Evolutionary conservation across 2,113 vertebrate genomes (phyloP), one percentile per base, ranked within the genome.

Genomic region (Lucifuga dentata): DNA sequence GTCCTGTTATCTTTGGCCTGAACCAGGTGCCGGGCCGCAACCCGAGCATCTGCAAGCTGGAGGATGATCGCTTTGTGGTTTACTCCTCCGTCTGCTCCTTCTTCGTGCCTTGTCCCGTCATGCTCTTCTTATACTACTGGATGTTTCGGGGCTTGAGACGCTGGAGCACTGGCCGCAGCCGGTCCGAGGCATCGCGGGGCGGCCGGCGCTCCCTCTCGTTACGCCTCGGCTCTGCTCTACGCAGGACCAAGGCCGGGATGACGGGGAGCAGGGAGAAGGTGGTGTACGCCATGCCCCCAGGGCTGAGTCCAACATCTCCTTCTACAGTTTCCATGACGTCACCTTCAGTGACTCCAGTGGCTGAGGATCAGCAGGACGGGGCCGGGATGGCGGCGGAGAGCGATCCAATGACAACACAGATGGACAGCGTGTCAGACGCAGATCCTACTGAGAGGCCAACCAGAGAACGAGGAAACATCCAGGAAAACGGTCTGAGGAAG

Each of bases 11-110:
- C 68, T 92, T 93, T 1, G 91, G 92, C 43, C 81, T 93, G 41
- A 93, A 93, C 80, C 87, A 78, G 38, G 92, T 92, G 11, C 86
- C 88, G 0, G 76, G 63, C 43, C 89, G 92, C 0, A 63, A 93
- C 20, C 80, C 84, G 0, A 78, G 58, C 0, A 75, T 91, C 12
- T 93, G 92, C 62, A 90, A 90, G 59, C 86, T 93, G 74, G 92
- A 93, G 76, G 76, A 92, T 1, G 86, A 91, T n/a, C 86, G 50
- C 7, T 93, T 93, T 6, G 90, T 93, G 59, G 89, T 93, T 35
- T 93, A 93, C 79, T 93, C 92, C 0, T 93, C 92, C 0, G 5
- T 93, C 17, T 93, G 92, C 83, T 93, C 92, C 40, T 93, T 93
- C 85, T 93, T 93, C 12, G 89, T 93, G 56, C 92, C 92, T 5